phyloP scores from a whole-genome alignment of 1,140 invertebrate species.

The Belonocnema kinseyi region DNA sequence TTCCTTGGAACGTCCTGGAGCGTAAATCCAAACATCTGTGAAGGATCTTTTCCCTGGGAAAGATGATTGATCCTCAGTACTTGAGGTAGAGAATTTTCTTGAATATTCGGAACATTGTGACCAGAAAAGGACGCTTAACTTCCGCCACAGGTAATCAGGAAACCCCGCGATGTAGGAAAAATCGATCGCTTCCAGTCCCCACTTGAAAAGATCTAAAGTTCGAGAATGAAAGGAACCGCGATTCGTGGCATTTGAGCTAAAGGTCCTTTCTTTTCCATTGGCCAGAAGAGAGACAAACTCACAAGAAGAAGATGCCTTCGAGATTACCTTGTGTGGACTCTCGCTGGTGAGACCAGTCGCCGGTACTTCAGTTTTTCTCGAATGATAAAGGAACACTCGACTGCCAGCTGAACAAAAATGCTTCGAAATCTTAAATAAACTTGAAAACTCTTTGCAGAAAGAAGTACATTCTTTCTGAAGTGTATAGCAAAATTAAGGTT shows the following conservation, averaged over 20 bases:
- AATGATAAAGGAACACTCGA: slow-evolving; percentile 10
- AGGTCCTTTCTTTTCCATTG: too few relatives aligned
- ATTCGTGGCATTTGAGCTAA: too few relatives aligned
- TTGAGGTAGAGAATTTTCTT: not conserved
- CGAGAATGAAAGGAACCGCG: not conserved
- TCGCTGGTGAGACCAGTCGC: not conserved
- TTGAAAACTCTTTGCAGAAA: not conserved
- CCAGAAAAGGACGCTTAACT: not conserved
- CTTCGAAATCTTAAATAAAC: not conserved
- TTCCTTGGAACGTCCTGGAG: not conserved
- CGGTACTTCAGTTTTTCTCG: not conserved
- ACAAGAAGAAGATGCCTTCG: too few relatives aligned
- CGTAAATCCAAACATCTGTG: not conserved
- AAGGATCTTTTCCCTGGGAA: not conserved
- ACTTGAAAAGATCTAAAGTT: slow-evolving; percentile 1
- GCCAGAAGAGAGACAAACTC: too few relatives aligned
- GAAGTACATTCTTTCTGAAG: not conserved
- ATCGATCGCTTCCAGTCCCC: not conserved
- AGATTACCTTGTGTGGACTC: not conserved
- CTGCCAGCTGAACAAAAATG: not conserved
- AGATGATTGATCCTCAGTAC: not conserved
- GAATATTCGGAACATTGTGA: not conserved
- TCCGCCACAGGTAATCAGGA: not conserved
- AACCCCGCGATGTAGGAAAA: not conserved
- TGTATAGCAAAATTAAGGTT: not conserved